These are phyloP conservation scores for Valencia hispanica DNA, from an alignment of 2,797 vertebrate species.

Conservation along the genomic window DNA sequence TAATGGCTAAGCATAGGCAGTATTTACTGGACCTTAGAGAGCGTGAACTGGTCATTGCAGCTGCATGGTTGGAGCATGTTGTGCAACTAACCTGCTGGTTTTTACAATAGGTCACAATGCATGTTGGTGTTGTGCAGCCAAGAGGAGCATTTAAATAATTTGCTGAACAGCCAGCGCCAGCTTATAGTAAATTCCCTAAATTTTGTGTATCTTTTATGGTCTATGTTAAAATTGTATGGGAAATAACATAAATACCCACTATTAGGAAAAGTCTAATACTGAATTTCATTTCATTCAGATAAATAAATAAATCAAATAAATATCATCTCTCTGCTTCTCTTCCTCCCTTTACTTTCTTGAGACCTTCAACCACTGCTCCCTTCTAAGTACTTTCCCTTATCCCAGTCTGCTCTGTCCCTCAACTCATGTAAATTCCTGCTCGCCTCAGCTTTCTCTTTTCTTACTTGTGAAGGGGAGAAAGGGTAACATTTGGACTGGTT, in stretches of 20 bases:
- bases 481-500: conserved; percentile 72
- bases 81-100: not conserved
- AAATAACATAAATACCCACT: not conserved
- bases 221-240: not conserved
- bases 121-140: not conserved
- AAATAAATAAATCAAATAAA: not conserved
- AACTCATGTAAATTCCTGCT: conserved; percentile 36
- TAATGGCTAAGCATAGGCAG: not conserved
- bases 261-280: not conserved
- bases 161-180: not conserved
- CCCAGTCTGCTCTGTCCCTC: conserved; percentile 22
- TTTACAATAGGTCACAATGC: not conserved
- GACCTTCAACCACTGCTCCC: not conserved
- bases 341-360: conserved; percentile 16
- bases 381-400: not conserved
- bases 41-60: not conserved
- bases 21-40: not conserved
- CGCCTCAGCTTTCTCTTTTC: conserved; percentile 35
- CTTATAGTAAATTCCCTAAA: too few relatives aligned
- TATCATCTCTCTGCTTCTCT: not conserved
- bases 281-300: not conserved
- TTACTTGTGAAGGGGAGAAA: conserved; percentile 44
- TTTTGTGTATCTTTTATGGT: too few relatives aligned
- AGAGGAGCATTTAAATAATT: not conserved
- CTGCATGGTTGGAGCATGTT: not conserved